Percentiles rank a stretch among this genome's conserved stretches.
Conservation (phyloP, 2,113 vertebrate genomes). For the Festucalex cinctus region DNA sequence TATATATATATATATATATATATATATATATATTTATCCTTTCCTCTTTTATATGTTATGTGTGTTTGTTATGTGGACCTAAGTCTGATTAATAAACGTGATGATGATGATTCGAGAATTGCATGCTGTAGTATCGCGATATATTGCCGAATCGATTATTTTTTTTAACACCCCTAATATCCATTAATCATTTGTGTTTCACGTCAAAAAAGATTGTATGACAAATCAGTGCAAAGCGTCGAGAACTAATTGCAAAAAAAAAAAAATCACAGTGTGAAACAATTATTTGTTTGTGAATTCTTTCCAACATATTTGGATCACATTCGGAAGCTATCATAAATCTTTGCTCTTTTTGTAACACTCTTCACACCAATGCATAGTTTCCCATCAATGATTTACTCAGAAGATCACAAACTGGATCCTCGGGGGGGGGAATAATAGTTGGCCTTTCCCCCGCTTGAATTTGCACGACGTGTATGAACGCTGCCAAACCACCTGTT, state of each 20-base stretch:
- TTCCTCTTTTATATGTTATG: no score
- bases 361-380: neutral
- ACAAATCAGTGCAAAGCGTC: neutral
- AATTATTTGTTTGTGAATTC: neutral
- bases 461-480: constrained; percentile 12
- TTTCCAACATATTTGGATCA: neutral
- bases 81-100: no score
- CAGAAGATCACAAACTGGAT: constrained; percentile 1
- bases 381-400: constrained; percentile 7
- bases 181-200: neutral
- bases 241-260: neutral
- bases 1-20: no score
- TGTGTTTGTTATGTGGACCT: no score
- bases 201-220: neutral
- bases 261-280: neutral
- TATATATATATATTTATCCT: no score
- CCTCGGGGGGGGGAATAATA: neutral
- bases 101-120: no score
- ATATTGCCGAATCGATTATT: no score
- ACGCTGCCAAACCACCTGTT: constrained; percentile 2
- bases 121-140: no score
- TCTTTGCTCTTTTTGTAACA: neutral
- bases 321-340: neutral
- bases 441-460: neutral
- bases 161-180: no score